Evolutionary conservation across 2,113 vertebrate genomes (phyloP).

Genomic region (Hemichromis elongatus): DNA sequence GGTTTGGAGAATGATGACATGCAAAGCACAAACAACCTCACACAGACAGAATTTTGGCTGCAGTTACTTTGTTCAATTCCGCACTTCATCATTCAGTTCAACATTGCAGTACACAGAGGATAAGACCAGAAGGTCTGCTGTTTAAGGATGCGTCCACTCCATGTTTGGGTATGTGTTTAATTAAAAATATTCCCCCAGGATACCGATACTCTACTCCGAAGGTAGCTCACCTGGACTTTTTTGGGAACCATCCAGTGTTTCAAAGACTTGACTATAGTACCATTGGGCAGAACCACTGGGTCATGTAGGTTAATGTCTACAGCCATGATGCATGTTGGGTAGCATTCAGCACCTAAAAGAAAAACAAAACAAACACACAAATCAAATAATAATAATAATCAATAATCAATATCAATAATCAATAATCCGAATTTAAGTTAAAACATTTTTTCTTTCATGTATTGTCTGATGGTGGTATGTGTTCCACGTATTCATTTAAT

Average conservation of each 20-base stretch:
- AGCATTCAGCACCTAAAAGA: conserved; percentile 81
- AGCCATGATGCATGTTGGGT: conserved; percentile 79
- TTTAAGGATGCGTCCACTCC: background rate
- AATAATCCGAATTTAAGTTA: conserved; percentile 14
- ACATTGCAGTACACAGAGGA: background rate
- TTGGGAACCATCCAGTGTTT: conserved; percentile 86
- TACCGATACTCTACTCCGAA: background rate
- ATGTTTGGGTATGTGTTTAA: background rate
- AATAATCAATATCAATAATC: too few relatives aligned
- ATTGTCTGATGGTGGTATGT: background rate
- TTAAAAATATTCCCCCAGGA: background rate
- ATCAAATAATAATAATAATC: background rate
- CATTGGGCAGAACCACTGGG: conserved; percentile 81
- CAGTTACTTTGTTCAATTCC: fast-evolving
- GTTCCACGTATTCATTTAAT: background rate
- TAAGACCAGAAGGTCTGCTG: background rate
- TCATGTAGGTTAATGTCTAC: conserved; percentile 76
- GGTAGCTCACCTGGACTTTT: conserved; percentile 80
- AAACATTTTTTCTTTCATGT: conserved; percentile 38
- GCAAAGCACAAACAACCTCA: background rate
- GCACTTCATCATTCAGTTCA: background rate
- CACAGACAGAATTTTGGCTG: background rate
- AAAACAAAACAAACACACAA: background rate
- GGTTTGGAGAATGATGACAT: background rate
- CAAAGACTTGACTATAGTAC: conserved; percentile 79